Percentiles rank a stretch among this genome's conserved stretches.
Evolutionary conservation across 1,140 invertebrate species (phyloP).

Genomic region (Hylyphantes graminicola): DNA sequence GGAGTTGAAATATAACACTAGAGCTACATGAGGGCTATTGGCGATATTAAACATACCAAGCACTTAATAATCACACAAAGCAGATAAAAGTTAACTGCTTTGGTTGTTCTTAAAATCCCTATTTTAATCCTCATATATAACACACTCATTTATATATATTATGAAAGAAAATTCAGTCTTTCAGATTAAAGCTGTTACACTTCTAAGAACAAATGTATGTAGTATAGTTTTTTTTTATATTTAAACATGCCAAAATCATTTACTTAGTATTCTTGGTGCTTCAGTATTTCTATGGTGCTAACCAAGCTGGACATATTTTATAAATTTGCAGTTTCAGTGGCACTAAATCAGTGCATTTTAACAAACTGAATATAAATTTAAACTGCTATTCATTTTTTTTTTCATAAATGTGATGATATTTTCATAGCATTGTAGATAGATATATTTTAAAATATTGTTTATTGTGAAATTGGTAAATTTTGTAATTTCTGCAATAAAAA

Average conservation of each 20-base stretch:
- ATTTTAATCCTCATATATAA: too few species aligned
- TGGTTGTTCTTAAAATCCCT: too few species aligned
- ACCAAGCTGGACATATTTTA: background rate
- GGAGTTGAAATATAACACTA: too few species aligned
- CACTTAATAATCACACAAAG: too few species aligned
- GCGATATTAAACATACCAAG: too few species aligned
- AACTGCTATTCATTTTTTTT: background rate
- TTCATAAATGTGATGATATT: conserved; percentile 30
- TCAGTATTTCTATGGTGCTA: background rate
- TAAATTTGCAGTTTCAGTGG: background rate
- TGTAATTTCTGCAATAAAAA: conserved; percentile 25
- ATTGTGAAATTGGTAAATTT: conserved; percentile 37
- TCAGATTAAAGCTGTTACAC: too few species aligned
- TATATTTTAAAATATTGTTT: conserved; percentile 23
- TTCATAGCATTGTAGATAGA: conserved; percentile 17
- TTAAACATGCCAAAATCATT: background rate
- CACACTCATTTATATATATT: too few species aligned
- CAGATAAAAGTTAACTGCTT: too few species aligned
- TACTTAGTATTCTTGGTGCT: too few species aligned
- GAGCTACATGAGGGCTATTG: too few species aligned
- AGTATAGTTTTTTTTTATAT: background rate
- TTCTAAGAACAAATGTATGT: background rate
- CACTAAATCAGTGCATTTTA: background rate
- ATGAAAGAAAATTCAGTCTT: too few species aligned
- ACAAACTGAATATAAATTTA: background rate